Evolutionary conservation across 2,888 invertebrate species (phyloP).

Genomic region (Eremobia ochroleuca): DNA sequence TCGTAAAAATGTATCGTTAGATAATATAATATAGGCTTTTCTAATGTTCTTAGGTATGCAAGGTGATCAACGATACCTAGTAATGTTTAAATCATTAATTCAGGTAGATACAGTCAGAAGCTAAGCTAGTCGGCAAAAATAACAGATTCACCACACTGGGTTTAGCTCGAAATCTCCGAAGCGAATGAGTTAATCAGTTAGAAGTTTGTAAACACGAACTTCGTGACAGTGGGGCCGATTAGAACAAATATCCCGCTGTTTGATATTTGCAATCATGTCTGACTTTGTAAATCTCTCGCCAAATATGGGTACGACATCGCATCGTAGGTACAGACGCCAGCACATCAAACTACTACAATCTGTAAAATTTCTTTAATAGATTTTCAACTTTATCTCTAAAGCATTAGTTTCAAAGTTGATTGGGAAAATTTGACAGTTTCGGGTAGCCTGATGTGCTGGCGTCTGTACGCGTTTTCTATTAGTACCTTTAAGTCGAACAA

Average conservation of each 20-base stretch:
- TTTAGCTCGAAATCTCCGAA: conserved; percentile 17
- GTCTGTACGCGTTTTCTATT: no score
- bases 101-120: background rate
- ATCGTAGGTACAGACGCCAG: no score
- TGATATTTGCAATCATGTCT: conserved; percentile 36
- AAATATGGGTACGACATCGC: conserved; percentile 12
- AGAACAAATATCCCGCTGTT: conserved; percentile 47
- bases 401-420: no score
- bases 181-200: conserved; percentile 16
- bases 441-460: no score
- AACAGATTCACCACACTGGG: background rate
- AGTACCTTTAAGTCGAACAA: no score
- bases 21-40: conserved; percentile 1
- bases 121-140: background rate
- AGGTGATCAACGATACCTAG: background rate
- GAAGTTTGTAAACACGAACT: conserved; percentile 31
- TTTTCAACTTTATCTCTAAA: no score
- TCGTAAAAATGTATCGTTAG: background rate
- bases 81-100: background rate
- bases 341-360: no score
- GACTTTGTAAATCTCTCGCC: conserved; percentile 31
- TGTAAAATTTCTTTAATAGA: no score
- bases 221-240: conserved; percentile 40
- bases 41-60: background rate
- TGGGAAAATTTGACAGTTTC: no score